phyloP scores from a whole-genome alignment of 1,140 invertebrate genomes.

The Akabosia matsudoensis region DNA sequence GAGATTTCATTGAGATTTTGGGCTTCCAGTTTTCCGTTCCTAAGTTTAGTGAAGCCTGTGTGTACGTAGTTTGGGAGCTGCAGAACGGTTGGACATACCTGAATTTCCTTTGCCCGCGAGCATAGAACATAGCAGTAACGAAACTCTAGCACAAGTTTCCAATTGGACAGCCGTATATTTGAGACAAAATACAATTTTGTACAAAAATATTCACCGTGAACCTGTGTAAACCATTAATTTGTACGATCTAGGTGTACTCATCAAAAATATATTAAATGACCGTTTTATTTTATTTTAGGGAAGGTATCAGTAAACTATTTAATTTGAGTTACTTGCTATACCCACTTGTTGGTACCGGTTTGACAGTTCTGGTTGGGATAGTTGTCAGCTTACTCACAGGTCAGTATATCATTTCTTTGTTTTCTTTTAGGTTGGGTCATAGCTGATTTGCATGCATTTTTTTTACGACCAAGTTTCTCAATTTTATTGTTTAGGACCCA shows the following conservation, averaged over 20 bases:
- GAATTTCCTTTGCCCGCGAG: neutral
- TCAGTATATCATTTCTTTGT: neutral
- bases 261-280: neutral
- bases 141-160: neutral
- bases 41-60: too few relatives aligned
- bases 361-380: slow-evolving; percentile 7
- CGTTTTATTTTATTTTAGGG: neutral
- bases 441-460: too few relatives aligned
- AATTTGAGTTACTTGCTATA: slow-evolving; percentile 19
- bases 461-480: too few relatives aligned
- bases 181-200: neutral
- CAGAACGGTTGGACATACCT: too few relatives aligned
- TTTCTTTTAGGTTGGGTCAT: too few relatives aligned
- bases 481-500: neutral
- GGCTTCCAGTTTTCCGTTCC: too few relatives aligned
- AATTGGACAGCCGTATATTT: slow-evolving; percentile 2
- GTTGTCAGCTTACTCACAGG: slow-evolving; percentile 11
- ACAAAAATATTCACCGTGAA: neutral
- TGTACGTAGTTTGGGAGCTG: too few relatives aligned
- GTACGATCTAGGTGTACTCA: too few relatives aligned
- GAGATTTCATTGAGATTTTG: too few relatives aligned
- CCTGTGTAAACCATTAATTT: neutral
- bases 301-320: neutral
- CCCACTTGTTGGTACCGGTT: slow-evolving; percentile 1
- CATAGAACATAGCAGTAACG: neutral